Base-by-base conservation (phyloP, 1,140 invertebrate genomes). In the Tetragnatha versicolor region DNA sequence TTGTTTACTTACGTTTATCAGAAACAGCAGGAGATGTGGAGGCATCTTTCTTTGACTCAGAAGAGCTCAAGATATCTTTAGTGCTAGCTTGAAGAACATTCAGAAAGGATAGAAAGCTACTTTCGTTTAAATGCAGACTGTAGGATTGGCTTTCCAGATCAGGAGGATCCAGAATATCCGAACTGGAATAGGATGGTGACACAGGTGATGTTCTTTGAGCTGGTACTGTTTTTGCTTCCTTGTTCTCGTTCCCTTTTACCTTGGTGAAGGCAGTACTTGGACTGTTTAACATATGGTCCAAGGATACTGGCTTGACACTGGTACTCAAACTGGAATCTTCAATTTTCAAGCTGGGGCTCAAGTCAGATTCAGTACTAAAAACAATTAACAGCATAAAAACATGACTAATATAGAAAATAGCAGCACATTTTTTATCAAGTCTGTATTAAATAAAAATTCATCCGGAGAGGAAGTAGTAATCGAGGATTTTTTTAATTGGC, bases 111-210 rank as follows among this genome's bases (percentile, higher is more conserved):
- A 77, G 6, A 33, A 77, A 47, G 29, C 73, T 77, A 35, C 60
- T 77, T 66, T 77, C 73, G 42, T 77, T 77, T 35, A 77, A 53
- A 53, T 77, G 73, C n/a, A 77, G 27, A 66, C 73, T 77, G 29
- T 77, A 77, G n/a, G 73, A 77, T 20, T 77, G 73, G 31, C 73
- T 77, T 39, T 76, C 73, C 27, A 66, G 17, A 61, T 42, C 66
- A 10, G 60, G 60, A 53, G 37, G 39, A 51, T 77, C 73, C 29
- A 77, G 55, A 53, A 77, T 9, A 31, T 77, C 73, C 14, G 58
- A 47, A 10, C 3, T 29, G 14, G 47, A 22, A 42, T 53, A 77
- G 10, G 60, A 51, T 22, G 31, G 27, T 22, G 45, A 27, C 4
- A 35, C 17, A 45, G 70, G 14, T 33, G 51, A 31, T 45, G 35